Base-by-base conservation (phyloP, 2,797 vertebrate genomes). In the Anomalospiza imberbis region DNA sequence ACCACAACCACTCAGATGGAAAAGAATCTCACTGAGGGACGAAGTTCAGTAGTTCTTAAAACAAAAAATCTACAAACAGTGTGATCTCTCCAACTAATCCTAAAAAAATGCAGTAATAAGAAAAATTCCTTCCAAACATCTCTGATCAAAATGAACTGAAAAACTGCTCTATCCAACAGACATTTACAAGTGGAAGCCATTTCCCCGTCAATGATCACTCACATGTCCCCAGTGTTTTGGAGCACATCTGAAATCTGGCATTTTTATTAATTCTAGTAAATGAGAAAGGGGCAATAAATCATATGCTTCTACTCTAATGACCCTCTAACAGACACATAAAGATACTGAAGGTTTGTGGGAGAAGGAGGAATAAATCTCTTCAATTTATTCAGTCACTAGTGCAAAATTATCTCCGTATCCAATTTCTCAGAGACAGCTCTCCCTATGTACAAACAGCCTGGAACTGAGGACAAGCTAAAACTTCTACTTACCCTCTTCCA, bases 401-500 rank as follows among this genome's bases (percentile, higher is more conserved):
- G 19, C 67, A 51, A 87, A 76, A 92, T 90, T 92, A 76, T 45
- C 51, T 86, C 68, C 1, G 5, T 20, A 55, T 66, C 73, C 75
- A n/a, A 10, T 80, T 93, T 89, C 84, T 78, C 76, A 89, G 76
- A 70, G 90, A 48, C 65, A 91, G 3, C 29, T 40, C 51, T n/a
- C 51, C 32, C 32, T 34, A 17, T 5, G 20, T 75, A 75, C 67
- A 75, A 88, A 65, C 48, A 96, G 72, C 66, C 45, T 44, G 90
- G 71, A 83, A 88, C 48, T 25, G 53, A 88, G 66, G 36, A 86
- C 77, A 92, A 89, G 88, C 92, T 90, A 93, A 91, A 86, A 94
- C 88, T 90, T 12, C 40, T 90, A 55, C 89, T 80, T 32, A 82
- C 26, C 26, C 62, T 65, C 83, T 86, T 36, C 78, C 91, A 86